Percentiles rank a stretch among this genome's conserved stretches.
phyloP scores from a whole-genome alignment of 1,140 invertebrate genomes.

The Aphelenchoides besseyi region DNA sequence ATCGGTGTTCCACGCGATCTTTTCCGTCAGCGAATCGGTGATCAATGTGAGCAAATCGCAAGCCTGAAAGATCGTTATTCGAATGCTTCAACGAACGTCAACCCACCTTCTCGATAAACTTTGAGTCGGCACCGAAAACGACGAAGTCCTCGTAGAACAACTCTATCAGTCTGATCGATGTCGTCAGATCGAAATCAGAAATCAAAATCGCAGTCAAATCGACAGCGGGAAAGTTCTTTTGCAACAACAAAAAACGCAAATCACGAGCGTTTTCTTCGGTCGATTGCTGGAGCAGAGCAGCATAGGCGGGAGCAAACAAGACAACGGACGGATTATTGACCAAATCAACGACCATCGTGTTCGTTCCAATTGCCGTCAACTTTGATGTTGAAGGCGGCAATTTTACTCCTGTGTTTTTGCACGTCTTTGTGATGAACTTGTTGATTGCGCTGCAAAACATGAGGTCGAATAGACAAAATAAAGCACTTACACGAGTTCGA shows the following conservation, averaged over 20 bases:
- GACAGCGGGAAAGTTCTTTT: not conserved
- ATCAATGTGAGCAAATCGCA: not conserved
- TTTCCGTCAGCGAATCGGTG: not conserved
- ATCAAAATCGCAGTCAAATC: not conserved
- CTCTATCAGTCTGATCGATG: not conserved
- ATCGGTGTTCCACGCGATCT: not conserved
- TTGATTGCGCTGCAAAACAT: slow-evolving; percentile 5
- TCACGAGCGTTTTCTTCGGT: not conserved
- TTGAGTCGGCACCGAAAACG: not conserved
- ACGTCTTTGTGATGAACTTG: not conserved
- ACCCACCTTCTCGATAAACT: not conserved
- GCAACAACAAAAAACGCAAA: not conserved
- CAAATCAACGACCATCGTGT: not conserved
- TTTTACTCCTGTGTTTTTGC: not conserved
- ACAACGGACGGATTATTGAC: not conserved
- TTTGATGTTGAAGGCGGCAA: not conserved
- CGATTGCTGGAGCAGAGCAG: not conserved
- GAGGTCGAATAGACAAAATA: not conserved
- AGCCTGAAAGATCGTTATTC: too few relatives aligned
- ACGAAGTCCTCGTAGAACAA: not conserved
- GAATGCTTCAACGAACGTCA: too few relatives aligned
- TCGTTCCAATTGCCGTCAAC: not conserved
- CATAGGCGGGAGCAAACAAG: not conserved
- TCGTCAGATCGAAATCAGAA: not conserved
- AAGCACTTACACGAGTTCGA: not conserved